Percentiles rank a stretch among this genome's conserved stretches.
phyloP scores from a whole-genome alignment of 2,797 vertebrate genomes.

The Micropoecilia bifurca region DNA sequence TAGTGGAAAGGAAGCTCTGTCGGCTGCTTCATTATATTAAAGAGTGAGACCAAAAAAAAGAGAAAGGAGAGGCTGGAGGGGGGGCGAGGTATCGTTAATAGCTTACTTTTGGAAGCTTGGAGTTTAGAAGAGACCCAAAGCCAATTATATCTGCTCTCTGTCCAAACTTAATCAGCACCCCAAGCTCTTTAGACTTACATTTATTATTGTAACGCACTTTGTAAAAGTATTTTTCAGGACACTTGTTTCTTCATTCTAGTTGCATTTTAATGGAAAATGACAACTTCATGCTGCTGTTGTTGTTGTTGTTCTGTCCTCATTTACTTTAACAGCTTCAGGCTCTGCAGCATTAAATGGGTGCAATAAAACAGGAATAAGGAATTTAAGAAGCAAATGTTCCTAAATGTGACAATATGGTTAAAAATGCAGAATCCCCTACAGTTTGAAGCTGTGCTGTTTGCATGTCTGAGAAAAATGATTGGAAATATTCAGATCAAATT shows the following conservation, averaged over 20 bases:
- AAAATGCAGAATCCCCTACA: conserved; percentile 37
- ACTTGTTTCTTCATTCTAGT: conserved; percentile 25
- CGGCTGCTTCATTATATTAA: conserved; percentile 65
- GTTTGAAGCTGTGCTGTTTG: conserved; percentile 15
- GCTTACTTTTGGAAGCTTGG: conserved; percentile 61
- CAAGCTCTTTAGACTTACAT: conserved; percentile 58
- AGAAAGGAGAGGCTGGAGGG: not conserved
- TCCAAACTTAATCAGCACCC: conserved; percentile 71
- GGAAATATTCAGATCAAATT: conserved; percentile 38
- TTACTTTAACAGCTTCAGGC: conserved; percentile 48
- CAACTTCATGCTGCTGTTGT: conserved; percentile 33
- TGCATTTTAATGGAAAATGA: conserved; percentile 27
- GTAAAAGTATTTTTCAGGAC: conserved; percentile 50
- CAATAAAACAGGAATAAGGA: not conserved
- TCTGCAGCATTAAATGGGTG: not conserved
- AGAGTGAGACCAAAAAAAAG: conserved; percentile 54
- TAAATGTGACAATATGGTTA: not conserved
- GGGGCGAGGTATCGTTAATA: conserved; percentile 60
- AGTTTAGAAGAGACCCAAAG: conserved; percentile 65
- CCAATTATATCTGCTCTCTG: conserved; percentile 71
- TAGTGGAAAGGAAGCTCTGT: conserved; percentile 13
- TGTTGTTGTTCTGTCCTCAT: conserved; percentile 28
- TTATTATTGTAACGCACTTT: conserved; percentile 48
- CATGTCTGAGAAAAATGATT: not conserved
- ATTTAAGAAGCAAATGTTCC: not conserved